Evolutionary conservation across 2,113 vertebrate species (phyloP).

Genomic region (Eudyptes chrysolophus): DNA sequence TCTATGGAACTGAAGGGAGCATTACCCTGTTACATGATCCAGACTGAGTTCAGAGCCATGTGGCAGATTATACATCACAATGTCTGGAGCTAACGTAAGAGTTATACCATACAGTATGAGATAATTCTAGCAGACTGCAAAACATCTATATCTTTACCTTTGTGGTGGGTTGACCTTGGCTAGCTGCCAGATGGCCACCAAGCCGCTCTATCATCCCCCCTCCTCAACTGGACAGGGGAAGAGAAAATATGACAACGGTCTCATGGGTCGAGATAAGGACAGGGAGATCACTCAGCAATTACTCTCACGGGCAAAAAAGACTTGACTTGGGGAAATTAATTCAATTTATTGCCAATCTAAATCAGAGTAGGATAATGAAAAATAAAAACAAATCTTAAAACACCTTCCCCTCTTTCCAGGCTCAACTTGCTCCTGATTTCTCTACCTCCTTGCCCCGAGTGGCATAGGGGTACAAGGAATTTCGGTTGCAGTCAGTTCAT

Average conservation of each 20-base stretch:
- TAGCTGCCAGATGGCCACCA: background rate
- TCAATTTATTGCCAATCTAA: background rate
- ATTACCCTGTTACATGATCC: background rate
- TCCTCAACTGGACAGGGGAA: background rate
- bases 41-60: background rate
- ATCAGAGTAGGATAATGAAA: background rate
- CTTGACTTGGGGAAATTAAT: background rate
- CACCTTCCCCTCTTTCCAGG: background rate
- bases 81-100: background rate
- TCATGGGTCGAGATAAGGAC: rapidly evolving
- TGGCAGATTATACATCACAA: background rate
- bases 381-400: background rate
- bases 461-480: rapidly evolving
- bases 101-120: background rate
- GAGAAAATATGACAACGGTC: background rate
- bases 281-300: background rate
- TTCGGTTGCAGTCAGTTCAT: background rate
- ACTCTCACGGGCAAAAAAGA: rapidly evolving
- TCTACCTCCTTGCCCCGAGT: rapidly evolving
- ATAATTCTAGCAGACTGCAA: background rate
- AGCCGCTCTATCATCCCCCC: background rate
- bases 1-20: background rate
- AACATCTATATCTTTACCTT: background rate
- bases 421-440: background rate
- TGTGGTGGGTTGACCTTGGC: background rate